Conservation (phyloP, 2,113 vertebrate species). For the Tychaedon coryphoeus region DNA sequence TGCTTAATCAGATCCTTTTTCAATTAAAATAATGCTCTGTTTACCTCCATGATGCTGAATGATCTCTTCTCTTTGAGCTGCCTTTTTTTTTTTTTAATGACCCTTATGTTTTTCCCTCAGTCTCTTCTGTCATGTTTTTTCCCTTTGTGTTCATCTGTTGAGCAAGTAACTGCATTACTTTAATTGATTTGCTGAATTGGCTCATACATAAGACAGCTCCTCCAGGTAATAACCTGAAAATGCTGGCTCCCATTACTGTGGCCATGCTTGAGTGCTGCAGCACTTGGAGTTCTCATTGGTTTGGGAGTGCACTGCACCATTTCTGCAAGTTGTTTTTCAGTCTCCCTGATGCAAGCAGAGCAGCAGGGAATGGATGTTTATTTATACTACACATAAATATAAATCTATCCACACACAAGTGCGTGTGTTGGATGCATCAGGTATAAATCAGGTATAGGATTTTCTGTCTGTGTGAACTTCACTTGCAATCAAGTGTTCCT, state of each 20-base stretch:
- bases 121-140: not conserved
- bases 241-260: not conserved
- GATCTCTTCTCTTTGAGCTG: too few species aligned
- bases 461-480: not conserved
- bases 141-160: not conserved
- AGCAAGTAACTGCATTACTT: slow-evolving; percentile 4
- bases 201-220: not conserved
- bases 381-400: not conserved
- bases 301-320: not conserved
- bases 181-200: slow-evolving; percentile 24
- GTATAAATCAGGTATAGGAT: not conserved
- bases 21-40: not conserved
- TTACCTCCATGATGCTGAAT: not conserved
- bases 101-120: not conserved
- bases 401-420: not conserved
- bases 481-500: not conserved
- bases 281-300: not conserved
- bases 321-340: not conserved
- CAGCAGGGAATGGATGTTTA: not conserved
- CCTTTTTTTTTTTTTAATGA: not conserved
- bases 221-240: slow-evolving; percentile 32
- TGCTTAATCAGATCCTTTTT: slow-evolving; percentile 16
- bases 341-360: not conserved
- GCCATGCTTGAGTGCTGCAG: not conserved
- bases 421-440: not conserved